Base-by-base conservation (phyloP, 2,797 vertebrate genomes). In the Cossypha niveicapilla region DNA sequence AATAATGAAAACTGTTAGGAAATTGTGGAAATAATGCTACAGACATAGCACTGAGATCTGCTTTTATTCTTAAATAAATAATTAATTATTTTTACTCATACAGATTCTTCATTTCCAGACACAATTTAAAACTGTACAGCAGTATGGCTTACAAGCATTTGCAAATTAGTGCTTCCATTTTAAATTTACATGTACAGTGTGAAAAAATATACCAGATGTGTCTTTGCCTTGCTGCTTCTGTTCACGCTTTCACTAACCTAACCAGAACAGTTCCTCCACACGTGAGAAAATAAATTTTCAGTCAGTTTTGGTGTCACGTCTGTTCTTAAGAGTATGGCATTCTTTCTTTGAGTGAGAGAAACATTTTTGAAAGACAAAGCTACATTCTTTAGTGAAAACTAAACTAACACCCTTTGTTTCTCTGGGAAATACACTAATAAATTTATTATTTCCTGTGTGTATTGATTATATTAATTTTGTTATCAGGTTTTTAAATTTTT, bases 401-500 rank as follows among this genome's bases (percentile, higher is more conserved):
- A 66, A 92, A 63, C 3, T 0, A 75, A 84, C 89, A 88, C 3
- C 54, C 45, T 85, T 88, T 86, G n/a, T 91, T 95, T 90, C 30
- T 63, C 86, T 48, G 88, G 86, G 93, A 97, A 96, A 73, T 77
- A 39, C 24, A 53, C 17, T 63, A 92, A 86, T 50, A 93, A 79
- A 89, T 86, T 50, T 88, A 76, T 86, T 88, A 14, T 82, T 95
- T 90, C 84, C 62, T 90, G 28, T 74, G 42, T 4, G 60, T 94
- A 91, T 84, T 93, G 3, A 77, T 77, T 95, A 94, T 62, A 95
- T 88, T 92, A 87, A 95, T 87, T 41, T 37, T 83, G 81, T 92
- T 88, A 72, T 50, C 61, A 92, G 50, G 39, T 77, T 92, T 95
- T 77, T 50, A n/a, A 78, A 74, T 39, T 85, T 88, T 79, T 91